These are phyloP conservation scores for Cephus runcator DNA, from an alignment of 2,888 invertebrate genomes.

Conservation along the genomic window DNA sequence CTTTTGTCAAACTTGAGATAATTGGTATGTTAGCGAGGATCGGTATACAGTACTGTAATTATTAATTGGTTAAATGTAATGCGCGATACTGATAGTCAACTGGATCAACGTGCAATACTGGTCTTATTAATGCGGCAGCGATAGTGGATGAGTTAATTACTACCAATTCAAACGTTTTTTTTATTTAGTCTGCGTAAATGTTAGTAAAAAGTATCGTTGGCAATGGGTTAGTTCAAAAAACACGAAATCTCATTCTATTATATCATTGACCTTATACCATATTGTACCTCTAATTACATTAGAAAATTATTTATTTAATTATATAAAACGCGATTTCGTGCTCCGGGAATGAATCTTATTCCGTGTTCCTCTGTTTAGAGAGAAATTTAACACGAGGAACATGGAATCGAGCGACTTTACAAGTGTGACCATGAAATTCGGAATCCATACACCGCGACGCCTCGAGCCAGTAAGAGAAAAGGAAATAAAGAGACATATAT, in stretches of 20 bases:
- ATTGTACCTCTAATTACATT: not conserved
- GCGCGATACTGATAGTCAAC: not conserved
- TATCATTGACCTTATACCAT: no score
- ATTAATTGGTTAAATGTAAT: not conserved
- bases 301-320: not conserved
- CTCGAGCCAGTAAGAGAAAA: conserved; percentile 7
- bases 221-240: not conserved
- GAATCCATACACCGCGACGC: not conserved
- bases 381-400: not conserved
- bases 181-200: not conserved
- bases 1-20: not conserved
- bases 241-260: not conserved
- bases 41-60: not conserved
- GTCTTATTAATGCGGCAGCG: no score
- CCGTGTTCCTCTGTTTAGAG: not conserved
- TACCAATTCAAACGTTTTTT: not conserved
- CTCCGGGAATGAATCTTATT: not conserved
- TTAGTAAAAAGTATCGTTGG: not conserved
- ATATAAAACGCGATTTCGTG: not conserved
- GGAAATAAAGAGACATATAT: conserved; percentile 19
- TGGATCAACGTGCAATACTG: no score
- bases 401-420: not conserved
- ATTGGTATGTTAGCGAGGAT: not conserved
- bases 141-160: not conserved
- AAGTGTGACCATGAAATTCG: not conserved